Evolutionary conservation across 2,888 invertebrate genomes (phyloP).

Genomic region (Volucella inflata): DNA sequence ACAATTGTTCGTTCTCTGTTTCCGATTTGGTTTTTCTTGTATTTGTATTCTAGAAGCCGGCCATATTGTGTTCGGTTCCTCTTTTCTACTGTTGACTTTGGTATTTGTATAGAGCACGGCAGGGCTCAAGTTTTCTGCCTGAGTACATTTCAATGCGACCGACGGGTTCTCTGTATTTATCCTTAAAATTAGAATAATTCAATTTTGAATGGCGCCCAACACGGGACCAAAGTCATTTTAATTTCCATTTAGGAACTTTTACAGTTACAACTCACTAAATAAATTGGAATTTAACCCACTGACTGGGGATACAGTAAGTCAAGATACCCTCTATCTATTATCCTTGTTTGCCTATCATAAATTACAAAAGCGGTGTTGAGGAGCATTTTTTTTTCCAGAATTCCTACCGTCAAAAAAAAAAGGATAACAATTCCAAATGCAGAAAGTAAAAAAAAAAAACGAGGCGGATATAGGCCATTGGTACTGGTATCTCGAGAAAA

Average conservation of each 20-base stretch:
- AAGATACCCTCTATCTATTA: conserved; percentile 35
- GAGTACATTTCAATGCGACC: conserved; percentile 52
- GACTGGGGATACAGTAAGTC: conserved; percentile 13
- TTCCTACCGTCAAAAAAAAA: not conserved
- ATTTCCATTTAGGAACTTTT: conserved; percentile 49
- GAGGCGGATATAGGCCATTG: conserved; percentile 8
- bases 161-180: conserved; percentile 39
- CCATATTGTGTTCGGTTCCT: conserved; percentile 14
- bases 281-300: conserved; percentile 58
- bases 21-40: not conserved
- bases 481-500: conserved; percentile 4
- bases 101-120: conserved; percentile 22
- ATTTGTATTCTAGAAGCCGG: not conserved
- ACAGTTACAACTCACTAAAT: conserved; percentile 58
- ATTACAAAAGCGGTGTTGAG: conserved; percentile 36
- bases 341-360: conserved; percentile 68
- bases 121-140: conserved; percentile 44
- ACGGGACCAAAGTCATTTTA: conserved; percentile 42
- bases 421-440: conserved; percentile 32
- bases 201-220: conserved; percentile 49
- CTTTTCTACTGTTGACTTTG: conserved; percentile 24
- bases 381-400: conserved; percentile 14
- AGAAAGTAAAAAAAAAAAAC: not conserved
- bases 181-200: conserved; percentile 67
- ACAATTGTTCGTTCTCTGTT: conserved; percentile 50